Percentiles rank a stretch among this genome's conserved stretches.
Evolutionary conservation across 1,140 invertebrate species (phyloP).

Genomic region (Hyphantria cunea): DNA sequence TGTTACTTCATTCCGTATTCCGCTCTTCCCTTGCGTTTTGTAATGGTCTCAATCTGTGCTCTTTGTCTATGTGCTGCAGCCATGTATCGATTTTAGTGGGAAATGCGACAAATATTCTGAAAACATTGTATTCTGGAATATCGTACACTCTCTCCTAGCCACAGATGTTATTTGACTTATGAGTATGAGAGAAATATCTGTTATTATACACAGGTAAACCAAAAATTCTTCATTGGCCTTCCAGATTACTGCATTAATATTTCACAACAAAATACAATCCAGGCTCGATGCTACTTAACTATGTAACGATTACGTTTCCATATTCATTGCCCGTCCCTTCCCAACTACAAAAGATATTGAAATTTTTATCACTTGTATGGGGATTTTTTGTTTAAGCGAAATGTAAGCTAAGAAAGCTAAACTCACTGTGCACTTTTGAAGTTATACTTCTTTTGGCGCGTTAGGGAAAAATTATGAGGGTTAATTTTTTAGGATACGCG

Average conservation of each 20-base stretch:
- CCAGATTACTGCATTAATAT: conserved; percentile 27
- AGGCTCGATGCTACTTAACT: conserved; percentile 34
- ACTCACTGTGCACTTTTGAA: no score
- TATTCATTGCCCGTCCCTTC: conserved; percentile 37
- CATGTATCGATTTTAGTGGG: neutral
- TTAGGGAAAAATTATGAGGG: no score
- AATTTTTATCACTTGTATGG: conserved; percentile 30
- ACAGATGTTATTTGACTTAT: no score
- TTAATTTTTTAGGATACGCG: no score
- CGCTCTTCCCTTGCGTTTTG: conserved; percentile 16
- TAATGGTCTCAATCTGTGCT: neutral
- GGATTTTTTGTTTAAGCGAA: conserved; percentile 14
- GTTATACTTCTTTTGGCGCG: no score
- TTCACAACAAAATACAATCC: conserved; percentile 37
- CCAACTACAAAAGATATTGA: conserved; percentile 30
- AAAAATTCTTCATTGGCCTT: conserved; percentile 1
- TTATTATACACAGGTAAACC: neutral
- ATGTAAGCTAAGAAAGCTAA: no score
- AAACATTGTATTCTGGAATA: conserved; percentile 1
- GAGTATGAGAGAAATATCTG: no score
- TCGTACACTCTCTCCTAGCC: neutral
- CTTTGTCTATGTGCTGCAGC: conserved; percentile 8
- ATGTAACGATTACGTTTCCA: conserved; percentile 32
- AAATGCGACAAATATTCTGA: conserved; percentile 9
- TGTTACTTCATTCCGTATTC: conserved; percentile 18